These are phyloP conservation scores for Stenoptilia bipunctidactyla DNA, from an alignment of 2,888 invertebrate genomes.

Conservation along the genomic window DNA sequence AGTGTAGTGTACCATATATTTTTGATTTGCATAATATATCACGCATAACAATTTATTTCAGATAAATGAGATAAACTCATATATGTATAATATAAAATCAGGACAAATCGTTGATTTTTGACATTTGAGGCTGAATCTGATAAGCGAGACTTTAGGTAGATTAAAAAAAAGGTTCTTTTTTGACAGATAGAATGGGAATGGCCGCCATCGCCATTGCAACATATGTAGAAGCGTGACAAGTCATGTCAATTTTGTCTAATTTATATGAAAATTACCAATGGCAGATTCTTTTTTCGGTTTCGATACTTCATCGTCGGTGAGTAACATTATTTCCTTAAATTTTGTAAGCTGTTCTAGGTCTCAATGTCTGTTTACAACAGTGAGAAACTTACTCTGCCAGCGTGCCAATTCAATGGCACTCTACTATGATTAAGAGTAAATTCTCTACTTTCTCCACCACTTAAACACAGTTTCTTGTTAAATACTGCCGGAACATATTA, in stretches of 20 bases:
- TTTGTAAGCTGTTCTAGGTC: too few species aligned
- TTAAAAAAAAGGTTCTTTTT: not conserved
- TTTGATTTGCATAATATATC: too few species aligned
- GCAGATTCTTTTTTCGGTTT: slow-evolving; percentile 91
- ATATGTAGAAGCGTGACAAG: slow-evolving; percentile 72
- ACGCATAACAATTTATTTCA: too few species aligned
- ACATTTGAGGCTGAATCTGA: too few species aligned
- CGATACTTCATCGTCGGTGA: slow-evolving; percentile 83
- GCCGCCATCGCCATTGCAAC: slow-evolving; percentile 56
- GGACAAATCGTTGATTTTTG: too few species aligned
- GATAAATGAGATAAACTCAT: too few species aligned
- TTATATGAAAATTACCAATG: slow-evolving; percentile 77
- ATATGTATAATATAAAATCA: too few species aligned
- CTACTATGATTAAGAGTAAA: not conserved
- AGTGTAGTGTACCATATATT: too few species aligned
- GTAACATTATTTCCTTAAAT: slow-evolving; percentile 29
- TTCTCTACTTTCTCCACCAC: not conserved
- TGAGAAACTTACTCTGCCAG: slow-evolving; percentile 6
- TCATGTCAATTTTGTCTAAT: slow-evolving; percentile 76
- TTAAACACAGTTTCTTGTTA: too few species aligned
- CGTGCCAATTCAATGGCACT: slow-evolving; percentile 6
- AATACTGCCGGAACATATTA: too few species aligned
- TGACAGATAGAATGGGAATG: slow-evolving; percentile 33
- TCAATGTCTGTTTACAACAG: too few species aligned
- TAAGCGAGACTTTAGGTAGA: not conserved